Conservation (phyloP, 1,140 invertebrate genomes). For the Palaemon carinicauda region DNA sequence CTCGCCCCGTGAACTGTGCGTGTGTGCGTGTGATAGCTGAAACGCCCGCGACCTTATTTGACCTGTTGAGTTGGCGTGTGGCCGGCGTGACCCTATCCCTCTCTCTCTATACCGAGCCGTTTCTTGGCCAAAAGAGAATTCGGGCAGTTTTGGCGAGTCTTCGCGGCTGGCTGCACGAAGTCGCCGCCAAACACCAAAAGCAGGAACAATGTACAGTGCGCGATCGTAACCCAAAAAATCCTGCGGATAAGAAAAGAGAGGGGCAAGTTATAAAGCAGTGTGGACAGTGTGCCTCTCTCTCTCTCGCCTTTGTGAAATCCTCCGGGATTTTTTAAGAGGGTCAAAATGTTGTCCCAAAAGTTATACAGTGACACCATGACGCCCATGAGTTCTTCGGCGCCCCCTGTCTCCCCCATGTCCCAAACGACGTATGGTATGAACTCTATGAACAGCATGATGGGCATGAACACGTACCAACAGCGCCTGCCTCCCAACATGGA, state of each 20-base stretch:
- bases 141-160: neutral
- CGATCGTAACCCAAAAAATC: neutral
- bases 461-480: conserved; percentile 58
- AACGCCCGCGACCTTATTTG: neutral
- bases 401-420: conserved; percentile 58
- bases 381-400: conserved; percentile 57
- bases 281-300: neutral
- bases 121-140: neutral
- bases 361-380: conserved; percentile 58
- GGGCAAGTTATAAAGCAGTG: neutral
- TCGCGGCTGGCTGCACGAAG: neutral
- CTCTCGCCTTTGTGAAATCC: neutral
- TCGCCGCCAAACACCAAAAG: neutral
- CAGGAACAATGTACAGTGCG: neutral
- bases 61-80: conserved; percentile 47
- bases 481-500: conserved; percentile 59
- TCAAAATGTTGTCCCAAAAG: conserved; percentile 58
- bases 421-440: conserved; percentile 57
- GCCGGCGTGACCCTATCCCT: conserved; percentile 15
- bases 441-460: conserved; percentile 59
- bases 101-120: neutral
- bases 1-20: conserved; percentile 53
- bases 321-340: neutral
- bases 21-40: conserved; percentile 45
- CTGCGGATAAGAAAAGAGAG: no score